Evolutionary conservation across 2,797 vertebrate species (phyloP), one percentile per base, ranked within the genome.

Genomic region (Mareca strepera): DNA sequence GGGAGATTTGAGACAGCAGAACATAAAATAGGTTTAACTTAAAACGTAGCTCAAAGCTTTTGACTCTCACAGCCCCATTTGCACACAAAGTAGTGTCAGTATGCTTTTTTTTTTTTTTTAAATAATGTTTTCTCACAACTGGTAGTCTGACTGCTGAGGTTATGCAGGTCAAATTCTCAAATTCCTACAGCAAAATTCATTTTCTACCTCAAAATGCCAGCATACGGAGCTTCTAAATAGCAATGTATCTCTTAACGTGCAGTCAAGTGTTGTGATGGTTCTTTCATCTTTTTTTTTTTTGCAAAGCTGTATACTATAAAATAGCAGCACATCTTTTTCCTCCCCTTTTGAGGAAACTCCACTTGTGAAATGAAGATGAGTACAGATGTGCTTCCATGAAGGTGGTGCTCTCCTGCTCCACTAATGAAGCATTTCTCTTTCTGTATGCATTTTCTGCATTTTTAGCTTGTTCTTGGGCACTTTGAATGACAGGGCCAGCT

Each of bases 371-470:
- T 6, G 16, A 28, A 66, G 21, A 35, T 14, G 37, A 72, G 46
- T 7, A 23, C 29, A 86, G 23, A 28, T 28, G 33, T 26, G 28
- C 4, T 70, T 55, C 35, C 35, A 9, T 41, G 37, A 25, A 73
- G 39, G 41, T n/a, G 28, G 35, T 29, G 17, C 44, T 75, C 3
- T 28, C 1, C 2, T 0, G 26, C 58, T 77, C 53, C 15, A 7
- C 37, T 28, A 14, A 56, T 5, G 20, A 26, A 78, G 22, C 1
- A 1, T n/a, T 0, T 7, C 29, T 70, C 23, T 35, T 17, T 62
- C 46, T 29, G 6, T 31, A 17, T 29, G 9, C 25, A 1, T 12
- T 62, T 58, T 39, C 31, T 74, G 29, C 33, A 11, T 28, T 70
- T 69, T 62, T 11, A 62, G 37, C 33, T 58, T 12, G 0, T 48